Evolutionary conservation across 2,888 invertebrate species (phyloP).

Genomic region (Galerucella nymphaeae): DNA sequence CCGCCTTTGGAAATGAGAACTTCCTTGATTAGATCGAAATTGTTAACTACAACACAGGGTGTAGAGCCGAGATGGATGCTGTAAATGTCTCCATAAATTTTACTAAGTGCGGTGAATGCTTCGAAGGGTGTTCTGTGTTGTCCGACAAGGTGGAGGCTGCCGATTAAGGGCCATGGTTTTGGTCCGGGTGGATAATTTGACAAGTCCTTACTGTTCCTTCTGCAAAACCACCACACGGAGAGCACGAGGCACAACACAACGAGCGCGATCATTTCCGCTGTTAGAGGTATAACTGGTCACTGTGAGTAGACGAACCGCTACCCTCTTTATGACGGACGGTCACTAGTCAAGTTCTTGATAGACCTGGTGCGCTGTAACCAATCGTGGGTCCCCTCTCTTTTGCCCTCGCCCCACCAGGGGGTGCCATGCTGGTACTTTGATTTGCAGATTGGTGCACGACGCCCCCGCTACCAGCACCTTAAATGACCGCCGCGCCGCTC

Average conservation of each 20-base stretch:
- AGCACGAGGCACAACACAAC: constrained; percentile 60
- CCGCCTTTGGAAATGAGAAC: constrained; percentile 83
- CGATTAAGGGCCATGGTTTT: constrained; percentile 74
- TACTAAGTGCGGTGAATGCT: constrained; percentile 76
- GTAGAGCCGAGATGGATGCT: constrained; percentile 75
- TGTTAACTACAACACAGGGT: constrained; percentile 81
- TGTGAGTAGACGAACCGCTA: constrained; percentile 61
- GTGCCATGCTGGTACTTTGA: constrained; percentile 53
- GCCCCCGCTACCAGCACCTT: constrained; percentile 52
- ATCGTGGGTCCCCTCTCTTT: constrained; percentile 58
- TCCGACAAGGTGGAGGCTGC: constrained; percentile 76
- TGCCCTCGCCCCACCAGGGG: constrained; percentile 59
- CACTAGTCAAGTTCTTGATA: constrained; percentile 43
- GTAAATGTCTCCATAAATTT: constrained; percentile 79
- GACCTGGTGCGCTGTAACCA: constrained; percentile 57
- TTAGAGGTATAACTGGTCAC: constrained; percentile 57
- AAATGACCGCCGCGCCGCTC: constrained; percentile 6
- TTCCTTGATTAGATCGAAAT: constrained; percentile 76
- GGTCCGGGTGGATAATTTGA: constrained; percentile 73
- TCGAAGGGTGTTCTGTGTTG: constrained; percentile 76
- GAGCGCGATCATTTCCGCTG: constrained; percentile 61
- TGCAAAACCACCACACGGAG: constrained; percentile 58
- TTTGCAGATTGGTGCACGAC: constrained; percentile 58
- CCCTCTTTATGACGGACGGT: constrained; percentile 61
- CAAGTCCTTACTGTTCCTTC: constrained; percentile 43